These are phyloP conservation scores for Lichenostomus cassidix DNA, from an alignment of 2,113 vertebrate genomes.

Conservation along the genomic window DNA sequence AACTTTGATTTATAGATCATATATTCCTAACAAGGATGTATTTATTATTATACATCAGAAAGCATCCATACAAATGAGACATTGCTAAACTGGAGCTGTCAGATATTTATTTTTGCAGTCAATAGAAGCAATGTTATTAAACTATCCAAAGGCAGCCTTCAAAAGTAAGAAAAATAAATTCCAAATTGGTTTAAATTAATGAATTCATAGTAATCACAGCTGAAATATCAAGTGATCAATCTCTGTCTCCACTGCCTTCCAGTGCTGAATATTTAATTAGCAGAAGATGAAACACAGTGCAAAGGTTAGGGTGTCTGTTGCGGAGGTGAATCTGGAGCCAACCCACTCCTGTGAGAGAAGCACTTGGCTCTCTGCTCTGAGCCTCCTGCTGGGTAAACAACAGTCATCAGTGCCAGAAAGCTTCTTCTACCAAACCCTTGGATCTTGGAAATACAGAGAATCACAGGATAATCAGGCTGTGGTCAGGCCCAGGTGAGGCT, in stretches of 20 bases:
- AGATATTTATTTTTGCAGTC: conserved; percentile 25
- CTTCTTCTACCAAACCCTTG: background rate
- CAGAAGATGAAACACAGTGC: background rate
- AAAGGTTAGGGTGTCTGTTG: background rate
- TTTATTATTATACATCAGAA: conserved; percentile 26
- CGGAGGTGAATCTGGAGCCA: background rate
- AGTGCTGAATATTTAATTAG: conserved; percentile 10
- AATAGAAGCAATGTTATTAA: background rate
- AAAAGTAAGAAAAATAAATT: conserved; percentile 43
- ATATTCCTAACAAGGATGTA: background rate
- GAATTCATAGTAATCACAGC: conserved; percentile 35
- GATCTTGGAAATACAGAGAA: background rate
- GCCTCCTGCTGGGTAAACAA: background rate
- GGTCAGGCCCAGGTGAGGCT: background rate
- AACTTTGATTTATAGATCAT: conserved; percentile 3
- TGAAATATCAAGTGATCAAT: conserved; percentile 31
- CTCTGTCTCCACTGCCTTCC: background rate
- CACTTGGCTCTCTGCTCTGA: background rate
- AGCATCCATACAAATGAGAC: background rate
- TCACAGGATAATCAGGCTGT: background rate
- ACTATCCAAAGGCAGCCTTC: background rate
- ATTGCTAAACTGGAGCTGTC: background rate
- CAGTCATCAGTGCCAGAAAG: background rate
- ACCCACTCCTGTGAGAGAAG: background rate
- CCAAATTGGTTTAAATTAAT: conserved; percentile 16